Evolutionary conservation across 2,888 invertebrate genomes (phyloP).

Genomic region (Plusia festucae): DNA sequence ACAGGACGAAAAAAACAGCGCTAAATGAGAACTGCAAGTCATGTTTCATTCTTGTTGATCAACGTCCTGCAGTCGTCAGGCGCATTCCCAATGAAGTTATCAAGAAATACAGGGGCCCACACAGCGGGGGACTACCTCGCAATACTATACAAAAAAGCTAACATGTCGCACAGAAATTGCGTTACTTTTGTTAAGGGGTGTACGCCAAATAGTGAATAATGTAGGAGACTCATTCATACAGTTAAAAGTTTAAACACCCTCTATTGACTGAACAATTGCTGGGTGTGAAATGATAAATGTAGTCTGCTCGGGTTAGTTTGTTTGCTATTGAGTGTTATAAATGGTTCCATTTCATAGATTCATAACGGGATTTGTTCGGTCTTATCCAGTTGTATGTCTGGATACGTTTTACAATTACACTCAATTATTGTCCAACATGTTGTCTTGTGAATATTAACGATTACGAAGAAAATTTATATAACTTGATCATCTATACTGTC

Average conservation of each 20-base stretch:
- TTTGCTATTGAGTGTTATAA: constrained; percentile 54
- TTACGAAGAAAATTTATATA: background rate
- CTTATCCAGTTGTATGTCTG: constrained; percentile 22
- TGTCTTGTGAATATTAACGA: background rate
- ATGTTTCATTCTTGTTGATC: constrained; percentile 67
- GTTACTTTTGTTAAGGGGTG: constrained; percentile 73
- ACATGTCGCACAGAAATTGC: constrained; percentile 74
- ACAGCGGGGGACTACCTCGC: constrained; percentile 71
- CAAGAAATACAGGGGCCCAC: constrained; percentile 76
- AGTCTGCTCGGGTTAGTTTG: constrained; percentile 59
- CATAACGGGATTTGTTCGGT: constrained; percentile 24
- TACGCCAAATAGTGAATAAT: constrained; percentile 83
- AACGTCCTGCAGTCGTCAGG: constrained; percentile 64
- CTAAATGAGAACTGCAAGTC: constrained; percentile 60
- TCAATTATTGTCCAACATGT: too few species aligned
- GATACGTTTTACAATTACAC: background rate
- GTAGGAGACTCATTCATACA: constrained; percentile 78
- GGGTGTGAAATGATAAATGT: constrained; percentile 80
- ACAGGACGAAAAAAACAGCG: constrained; percentile 22
- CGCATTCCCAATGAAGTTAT: constrained; percentile 86
- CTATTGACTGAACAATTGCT: constrained; percentile 81
- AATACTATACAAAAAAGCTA: constrained; percentile 74
- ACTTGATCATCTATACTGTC: too few species aligned
- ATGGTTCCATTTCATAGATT: constrained; percentile 47
- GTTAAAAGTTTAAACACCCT: constrained; percentile 85